Evolutionary conservation across 2,113 vertebrate species (phyloP).

Genomic region (Pelvicachromis taeniatus): DNA sequence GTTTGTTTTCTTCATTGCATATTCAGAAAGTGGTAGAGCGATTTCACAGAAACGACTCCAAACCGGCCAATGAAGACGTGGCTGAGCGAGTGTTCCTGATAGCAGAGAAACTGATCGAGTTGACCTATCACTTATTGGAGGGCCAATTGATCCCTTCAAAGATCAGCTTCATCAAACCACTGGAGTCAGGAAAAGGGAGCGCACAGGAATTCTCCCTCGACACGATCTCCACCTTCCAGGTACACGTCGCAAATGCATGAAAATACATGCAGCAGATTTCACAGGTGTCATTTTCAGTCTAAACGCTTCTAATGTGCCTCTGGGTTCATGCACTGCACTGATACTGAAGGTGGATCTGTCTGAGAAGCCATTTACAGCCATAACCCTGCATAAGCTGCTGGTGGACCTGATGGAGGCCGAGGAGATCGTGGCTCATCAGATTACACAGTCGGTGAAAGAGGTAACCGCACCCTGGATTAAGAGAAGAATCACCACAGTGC

Average conservation of each 20-base stretch:
- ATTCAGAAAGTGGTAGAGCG: conserved; percentile 82
- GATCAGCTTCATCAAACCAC: conserved; percentile 73
- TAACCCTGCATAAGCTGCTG: conserved; percentile 70
- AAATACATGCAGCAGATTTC: not conserved
- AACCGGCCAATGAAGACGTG: conserved; percentile 78
- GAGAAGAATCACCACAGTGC: not conserved
- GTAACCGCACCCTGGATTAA: conserved; percentile 50
- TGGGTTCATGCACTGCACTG: not conserved
- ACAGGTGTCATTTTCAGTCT: not conserved
- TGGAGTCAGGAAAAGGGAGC: not conserved
- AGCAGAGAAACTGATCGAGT: conserved; percentile 65
- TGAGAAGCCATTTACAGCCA: conserved; percentile 61
- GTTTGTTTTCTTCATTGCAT: not conserved
- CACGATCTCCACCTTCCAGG: not conserved
- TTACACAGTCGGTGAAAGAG: conserved; percentile 76
- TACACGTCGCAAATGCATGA: not conserved
- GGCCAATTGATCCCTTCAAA: conserved; percentile 73
- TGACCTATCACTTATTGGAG: conserved; percentile 80
- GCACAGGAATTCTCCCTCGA: not conserved
- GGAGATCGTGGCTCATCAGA: conserved; percentile 44
- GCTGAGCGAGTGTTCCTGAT: conserved; percentile 78
- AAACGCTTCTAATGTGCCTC: not conserved
- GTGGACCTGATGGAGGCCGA: conserved; percentile 69
- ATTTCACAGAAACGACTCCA: conserved; percentile 79
- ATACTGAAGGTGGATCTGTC: conserved; percentile 73